Evolutionary conservation across 2,797 vertebrate genomes (phyloP).

Genomic region (Falco berigora): DNA sequence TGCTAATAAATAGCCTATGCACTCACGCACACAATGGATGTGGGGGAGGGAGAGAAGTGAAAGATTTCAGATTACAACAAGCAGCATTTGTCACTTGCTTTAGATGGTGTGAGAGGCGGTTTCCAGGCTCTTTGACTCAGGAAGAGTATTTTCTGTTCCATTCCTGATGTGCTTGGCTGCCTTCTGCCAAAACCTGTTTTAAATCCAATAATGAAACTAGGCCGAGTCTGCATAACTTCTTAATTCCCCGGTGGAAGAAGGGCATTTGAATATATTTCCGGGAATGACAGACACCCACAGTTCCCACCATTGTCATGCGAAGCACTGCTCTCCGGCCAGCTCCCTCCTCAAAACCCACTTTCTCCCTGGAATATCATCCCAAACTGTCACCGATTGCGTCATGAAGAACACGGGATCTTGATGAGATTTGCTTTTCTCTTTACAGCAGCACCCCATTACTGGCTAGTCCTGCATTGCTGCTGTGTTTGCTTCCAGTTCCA

Average conservation of each 20-base stretch:
- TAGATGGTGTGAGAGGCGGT: neutral
- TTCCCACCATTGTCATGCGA: neutral
- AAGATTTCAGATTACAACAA: constrained; percentile 8
- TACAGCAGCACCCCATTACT: neutral
- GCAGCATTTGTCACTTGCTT: constrained; percentile 15
- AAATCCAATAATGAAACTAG: constrained; percentile 25
- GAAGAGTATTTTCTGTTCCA: constrained; percentile 39
- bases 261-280: neutral
- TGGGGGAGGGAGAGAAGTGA: neutral
- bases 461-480: neutral
- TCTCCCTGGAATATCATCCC: neutral
- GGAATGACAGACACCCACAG: neutral
- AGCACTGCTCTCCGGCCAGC: neutral
- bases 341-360: neutral
- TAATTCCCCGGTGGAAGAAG: neutral
- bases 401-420: neutral
- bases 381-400: neutral
- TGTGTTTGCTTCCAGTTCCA: accelerated
- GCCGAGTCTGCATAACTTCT: neutral
- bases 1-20: neutral
- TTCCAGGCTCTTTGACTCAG: neutral
- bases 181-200: constrained; percentile 11
- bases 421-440: neutral
- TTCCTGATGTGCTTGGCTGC: neutral
- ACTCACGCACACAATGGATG: neutral